phyloP scores from a whole-genome alignment of 1,140 invertebrate species.

The Nasonia giraulti region DNA sequence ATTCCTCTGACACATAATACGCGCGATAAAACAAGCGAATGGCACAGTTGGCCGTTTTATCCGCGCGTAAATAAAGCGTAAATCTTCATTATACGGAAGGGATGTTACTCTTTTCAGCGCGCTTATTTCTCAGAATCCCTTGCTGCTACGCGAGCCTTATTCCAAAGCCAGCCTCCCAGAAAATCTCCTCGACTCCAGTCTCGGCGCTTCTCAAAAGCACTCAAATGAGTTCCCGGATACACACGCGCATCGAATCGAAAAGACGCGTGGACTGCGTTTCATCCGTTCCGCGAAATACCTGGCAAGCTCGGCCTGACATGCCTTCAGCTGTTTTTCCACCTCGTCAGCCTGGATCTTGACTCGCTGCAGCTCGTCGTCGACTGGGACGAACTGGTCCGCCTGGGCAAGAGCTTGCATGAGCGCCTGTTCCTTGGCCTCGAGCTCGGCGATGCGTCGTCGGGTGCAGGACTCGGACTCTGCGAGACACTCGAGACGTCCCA shows the following conservation, averaged over 20 bases:
- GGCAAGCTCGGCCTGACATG: background rate
- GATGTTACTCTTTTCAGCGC: too few species aligned
- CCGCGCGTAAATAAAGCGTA: too few species aligned
- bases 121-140: too few species aligned
- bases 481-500: conserved; percentile 65
- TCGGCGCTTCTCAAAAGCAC: background rate
- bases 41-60: too few species aligned
- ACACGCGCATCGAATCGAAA: background rate
- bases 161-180: background rate
- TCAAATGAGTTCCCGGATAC: background rate
- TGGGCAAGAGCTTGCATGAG: conserved; percentile 84
- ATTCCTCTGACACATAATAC: too few species aligned
- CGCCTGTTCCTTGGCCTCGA: conserved; percentile 80
- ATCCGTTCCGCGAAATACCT: background rate
- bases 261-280: background rate
- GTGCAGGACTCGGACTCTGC: conserved; percentile 64
- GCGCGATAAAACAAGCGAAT: too few species aligned
- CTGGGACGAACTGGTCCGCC: conserved; percentile 78
- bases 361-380: background rate
- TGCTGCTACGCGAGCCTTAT: background rate
- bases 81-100: too few species aligned
- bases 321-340: background rate
- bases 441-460: conserved; percentile 76
- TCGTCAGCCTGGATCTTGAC: background rate
- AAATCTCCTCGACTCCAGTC: background rate